Percentiles rank a stretch among this genome's conserved stretches.
Evolutionary conservation across 2,888 invertebrate genomes (phyloP).

Genomic region (Euplagia quadripunctaria): DNA sequence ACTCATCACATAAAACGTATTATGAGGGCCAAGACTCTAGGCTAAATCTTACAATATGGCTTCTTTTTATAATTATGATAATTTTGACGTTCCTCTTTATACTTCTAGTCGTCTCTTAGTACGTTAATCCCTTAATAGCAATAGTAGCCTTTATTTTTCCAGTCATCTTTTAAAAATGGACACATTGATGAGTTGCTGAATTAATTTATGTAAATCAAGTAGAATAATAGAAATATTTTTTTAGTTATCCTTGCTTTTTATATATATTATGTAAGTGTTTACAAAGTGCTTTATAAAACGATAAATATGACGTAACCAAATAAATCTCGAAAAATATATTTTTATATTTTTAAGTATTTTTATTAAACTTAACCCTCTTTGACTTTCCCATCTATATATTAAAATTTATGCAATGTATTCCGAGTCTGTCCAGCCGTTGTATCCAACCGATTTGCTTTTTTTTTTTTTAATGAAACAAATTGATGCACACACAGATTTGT

Average conservation of each 20-base stretch:
- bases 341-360: neutral
- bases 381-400: neutral
- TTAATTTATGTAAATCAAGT: neutral
- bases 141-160: neutral
- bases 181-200: no score
- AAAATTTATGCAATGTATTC: no score
- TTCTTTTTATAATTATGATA: conserved; percentile 47
- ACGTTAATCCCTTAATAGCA: neutral
- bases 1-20: conserved; percentile 37
- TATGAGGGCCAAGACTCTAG: conserved; percentile 28
- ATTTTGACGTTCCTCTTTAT: conserved; percentile 19
- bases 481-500: no score
- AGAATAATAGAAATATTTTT: no score
- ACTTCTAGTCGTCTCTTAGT: neutral
- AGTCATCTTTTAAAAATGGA: neutral
- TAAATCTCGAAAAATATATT: no score
- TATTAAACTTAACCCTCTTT: neutral
- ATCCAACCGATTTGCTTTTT: no score
- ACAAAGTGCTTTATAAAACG: no score
- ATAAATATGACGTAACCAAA: no score
- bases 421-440: no score
- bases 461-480: no score
- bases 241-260: no score
- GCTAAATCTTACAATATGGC: conserved; percentile 29
- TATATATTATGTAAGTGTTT: no score